Base-by-base conservation (phyloP, 2,797 vertebrate genomes). In the Telmatherina bonti region DNA sequence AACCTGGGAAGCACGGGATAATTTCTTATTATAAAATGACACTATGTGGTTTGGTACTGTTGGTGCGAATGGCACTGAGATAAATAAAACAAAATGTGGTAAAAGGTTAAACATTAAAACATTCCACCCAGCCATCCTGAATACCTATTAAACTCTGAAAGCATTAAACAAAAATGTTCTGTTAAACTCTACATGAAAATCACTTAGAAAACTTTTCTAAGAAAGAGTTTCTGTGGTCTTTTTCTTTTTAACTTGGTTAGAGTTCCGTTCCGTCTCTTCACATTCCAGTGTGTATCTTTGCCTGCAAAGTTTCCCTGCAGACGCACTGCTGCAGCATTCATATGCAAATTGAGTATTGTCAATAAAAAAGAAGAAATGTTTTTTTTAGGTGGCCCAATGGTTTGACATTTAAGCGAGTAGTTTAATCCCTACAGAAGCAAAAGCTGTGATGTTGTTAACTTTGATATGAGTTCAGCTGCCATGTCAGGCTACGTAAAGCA, bases 11-110 rank as follows among this genome's bases (percentile, higher is more conserved):
- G 38, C 18, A 6, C 56, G 20, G 53, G 49, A 61, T 72, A 33
- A 64, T 70, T 73, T 78, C 27, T 16, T 54, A 11, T 64, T 56
- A 69, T 76, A 73, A 65, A 66, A 65, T 78, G 55, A 56, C 41
- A 30, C 31, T 59, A 45, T 55, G 61, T 29, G 74, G 56, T 56
- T 74, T 57, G 62, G 53, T 30, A 29, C 41, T 30, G 62, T n/a
- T 62, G 49, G 43, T 18, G 2, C 77, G 57, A 80, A 76, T 68
- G 60, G 62, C 65, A 70, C 22, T n/a, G 52, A 7, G 13, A 36
- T 12, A 36, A 12, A 36, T 36, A 12, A 36, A 36, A 36, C 35
- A 36, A 36, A 36, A 12, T 6, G 13, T 36, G 53, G 29, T 38
- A 51, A 68, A 76, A 85, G 62, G 70, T 79, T 61, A 77, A 51